These are phyloP conservation scores for Potamilus streckersoni DNA, from an alignment of 1,140 invertebrate genomes.

Conservation along the genomic window DNA sequence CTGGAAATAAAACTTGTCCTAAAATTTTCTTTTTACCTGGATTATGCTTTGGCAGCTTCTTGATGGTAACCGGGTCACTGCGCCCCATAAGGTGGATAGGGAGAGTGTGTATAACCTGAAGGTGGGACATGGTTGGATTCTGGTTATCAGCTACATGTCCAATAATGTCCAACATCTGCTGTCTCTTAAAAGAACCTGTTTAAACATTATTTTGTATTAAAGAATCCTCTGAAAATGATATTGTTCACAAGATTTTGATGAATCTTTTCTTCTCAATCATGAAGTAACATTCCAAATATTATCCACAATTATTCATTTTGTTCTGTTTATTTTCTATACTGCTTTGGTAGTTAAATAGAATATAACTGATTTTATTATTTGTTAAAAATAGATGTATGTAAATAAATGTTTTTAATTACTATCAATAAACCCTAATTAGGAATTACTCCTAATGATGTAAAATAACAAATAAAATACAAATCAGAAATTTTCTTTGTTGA, in stretches of 20 bases:
- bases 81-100: slow-evolving; percentile 49
- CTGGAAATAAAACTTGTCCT: not conserved
- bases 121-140: slow-evolving; percentile 52
- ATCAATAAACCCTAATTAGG: too few relatives aligned
- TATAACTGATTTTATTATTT: too few relatives aligned
- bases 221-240: not conserved
- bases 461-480: too few relatives aligned
- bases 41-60: slow-evolving; percentile 59
- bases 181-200: slow-evolving; percentile 61
- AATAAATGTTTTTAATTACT: too few relatives aligned
- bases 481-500: too few relatives aligned
- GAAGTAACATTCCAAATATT: too few relatives aligned
- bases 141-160: slow-evolving; percentile 59
- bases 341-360: too few relatives aligned
- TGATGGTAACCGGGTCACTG: slow-evolving; percentile 56
- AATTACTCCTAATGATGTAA: too few relatives aligned
- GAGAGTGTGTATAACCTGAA: slow-evolving; percentile 58
- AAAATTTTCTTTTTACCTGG: slow-evolving; percentile 43
- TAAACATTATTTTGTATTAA: not conserved
- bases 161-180: slow-evolving; percentile 59
- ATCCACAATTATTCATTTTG: too few relatives aligned
- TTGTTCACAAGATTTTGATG: not conserved
- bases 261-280: not conserved
- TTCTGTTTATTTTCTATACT: too few relatives aligned
- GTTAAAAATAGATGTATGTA: too few relatives aligned